Base-by-base conservation (phyloP, 2,888 invertebrate species). In the Thyatira batis region DNA sequence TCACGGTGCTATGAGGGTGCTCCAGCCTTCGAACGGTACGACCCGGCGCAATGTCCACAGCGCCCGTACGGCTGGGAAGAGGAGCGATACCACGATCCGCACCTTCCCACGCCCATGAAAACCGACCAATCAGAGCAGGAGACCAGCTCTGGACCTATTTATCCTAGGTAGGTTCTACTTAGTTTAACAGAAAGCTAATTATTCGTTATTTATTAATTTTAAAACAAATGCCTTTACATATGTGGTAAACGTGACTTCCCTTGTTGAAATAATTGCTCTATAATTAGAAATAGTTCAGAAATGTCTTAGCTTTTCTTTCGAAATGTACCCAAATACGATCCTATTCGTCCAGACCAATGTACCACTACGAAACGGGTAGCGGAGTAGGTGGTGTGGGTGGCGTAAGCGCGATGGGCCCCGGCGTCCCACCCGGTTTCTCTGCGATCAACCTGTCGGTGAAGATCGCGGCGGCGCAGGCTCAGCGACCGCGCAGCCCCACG, bases 371-470 rank as follows among this genome's bases (percentile, higher is more conserved):
- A 87, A 84, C 92, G 73, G 81, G 91, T 83, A 83, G 80, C 78
- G 88, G 83, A 74, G 89, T 89, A 78, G 88, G 94, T 93, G 67
- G 93, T 91, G 73, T 92, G 93, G 83, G 95, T 92, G 75, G 93
- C 92, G 76, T 95, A 93, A 73, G 81, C 80, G 94, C 95, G 48
- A 93, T 94, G 75, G 93, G 94, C 69, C 95, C 95, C 53, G 94
- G 94, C 53, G 92, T 95, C 66, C 95, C 95, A 57, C 95, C 95
- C 44, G 95, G 95, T 63, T 95, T 96, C 92, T 95, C 95, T 46
- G 96, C 96, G 66, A 96, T 96, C 83, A 96, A 96, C 93, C 92
- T 96, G 69, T 96, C 96, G 67, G 97, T 97, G 76, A 97, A 97
- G 92, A 96, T 97, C 80, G 95, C 95, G 67, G 95, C 95, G 64